phyloP scores from a whole-genome alignment of 2,113 vertebrate genomes.

The Serranochromis macrocephalus region DNA sequence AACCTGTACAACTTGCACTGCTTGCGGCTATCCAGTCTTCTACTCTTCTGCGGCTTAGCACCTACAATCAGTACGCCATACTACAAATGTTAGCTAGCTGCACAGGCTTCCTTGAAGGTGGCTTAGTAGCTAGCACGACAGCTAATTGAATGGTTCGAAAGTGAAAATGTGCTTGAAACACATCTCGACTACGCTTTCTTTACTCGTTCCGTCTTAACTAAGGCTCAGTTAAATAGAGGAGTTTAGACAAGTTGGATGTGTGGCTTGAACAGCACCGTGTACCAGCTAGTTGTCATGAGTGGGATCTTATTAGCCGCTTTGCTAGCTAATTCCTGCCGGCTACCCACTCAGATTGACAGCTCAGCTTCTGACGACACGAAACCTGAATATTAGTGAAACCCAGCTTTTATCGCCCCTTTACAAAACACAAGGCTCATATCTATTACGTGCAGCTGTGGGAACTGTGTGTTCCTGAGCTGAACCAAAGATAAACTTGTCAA shows the following conservation, averaged over 20 bases:
- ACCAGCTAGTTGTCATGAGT: neutral
- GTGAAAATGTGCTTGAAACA: neutral
- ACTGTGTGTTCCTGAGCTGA: constrained; percentile 16
- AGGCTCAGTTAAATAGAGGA: neutral
- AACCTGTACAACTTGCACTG: neutral
- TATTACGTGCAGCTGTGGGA: constrained; percentile 2
- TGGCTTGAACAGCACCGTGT: neutral
- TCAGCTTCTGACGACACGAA: neutral
- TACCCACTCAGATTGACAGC: constrained; percentile 29
- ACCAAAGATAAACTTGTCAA: constrained; percentile 27
- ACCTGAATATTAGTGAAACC: neutral
- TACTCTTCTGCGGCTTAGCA: constrained; percentile 7
- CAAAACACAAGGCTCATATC: constrained; percentile 11
- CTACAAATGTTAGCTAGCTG: constrained; percentile 11
- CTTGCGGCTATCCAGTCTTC: constrained; percentile 9
- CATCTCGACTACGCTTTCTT: neutral
- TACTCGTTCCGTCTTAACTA: neutral
- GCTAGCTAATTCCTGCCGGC: constrained; percentile 29
- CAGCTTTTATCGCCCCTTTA: neutral
- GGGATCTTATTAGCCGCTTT: constrained; percentile 32
- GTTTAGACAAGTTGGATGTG: neutral
- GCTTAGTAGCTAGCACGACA: constrained; percentile 16
- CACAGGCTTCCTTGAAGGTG: constrained; percentile 6
- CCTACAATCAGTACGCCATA: constrained; percentile 4
- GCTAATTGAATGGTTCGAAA: constrained; percentile 4